Evolutionary conservation across 2,113 vertebrate species (phyloP).

Genomic region (Cacatua alba): DNA sequence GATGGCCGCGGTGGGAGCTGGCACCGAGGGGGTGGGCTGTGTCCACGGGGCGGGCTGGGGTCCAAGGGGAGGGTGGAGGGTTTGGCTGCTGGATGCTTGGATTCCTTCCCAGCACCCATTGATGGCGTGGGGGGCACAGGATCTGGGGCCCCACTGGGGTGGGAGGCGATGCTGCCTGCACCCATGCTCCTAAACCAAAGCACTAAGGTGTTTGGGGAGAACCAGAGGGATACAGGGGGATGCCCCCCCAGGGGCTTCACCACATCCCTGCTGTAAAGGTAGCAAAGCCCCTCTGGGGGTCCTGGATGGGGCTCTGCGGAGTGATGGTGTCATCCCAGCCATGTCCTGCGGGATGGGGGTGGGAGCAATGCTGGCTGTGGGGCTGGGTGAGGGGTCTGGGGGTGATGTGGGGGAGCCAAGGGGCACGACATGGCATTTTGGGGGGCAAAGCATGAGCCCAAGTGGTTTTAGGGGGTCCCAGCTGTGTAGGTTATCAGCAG

Average conservation of each 20-base stretch:
- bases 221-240: no score
- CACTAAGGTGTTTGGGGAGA: not conserved
- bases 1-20: not conserved
- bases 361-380: fast-evolving
- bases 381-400: not conserved
- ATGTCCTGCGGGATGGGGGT: fast-evolving
- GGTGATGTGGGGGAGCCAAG: not conserved
- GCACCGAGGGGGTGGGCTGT: not conserved
- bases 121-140: not conserved
- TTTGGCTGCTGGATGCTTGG: not conserved
- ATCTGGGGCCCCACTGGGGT: fast-evolving
- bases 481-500: conserved; percentile 29
- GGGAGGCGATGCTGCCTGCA: not conserved
- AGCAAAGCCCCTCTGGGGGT: fast-evolving
- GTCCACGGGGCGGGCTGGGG: not conserved
- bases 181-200: not conserved
- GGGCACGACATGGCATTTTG: not conserved
- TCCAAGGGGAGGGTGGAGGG: not conserved
- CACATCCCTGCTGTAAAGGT: not conserved
- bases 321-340: fast-evolving
- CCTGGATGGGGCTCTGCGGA: not conserved
- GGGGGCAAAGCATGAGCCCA: not conserved
- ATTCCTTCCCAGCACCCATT: not conserved
- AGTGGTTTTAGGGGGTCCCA: not conserved
- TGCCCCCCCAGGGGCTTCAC: not conserved